Evolutionary conservation across 2,888 invertebrate species (phyloP).

Genomic region (Pollenia griseotomentosa): DNA sequence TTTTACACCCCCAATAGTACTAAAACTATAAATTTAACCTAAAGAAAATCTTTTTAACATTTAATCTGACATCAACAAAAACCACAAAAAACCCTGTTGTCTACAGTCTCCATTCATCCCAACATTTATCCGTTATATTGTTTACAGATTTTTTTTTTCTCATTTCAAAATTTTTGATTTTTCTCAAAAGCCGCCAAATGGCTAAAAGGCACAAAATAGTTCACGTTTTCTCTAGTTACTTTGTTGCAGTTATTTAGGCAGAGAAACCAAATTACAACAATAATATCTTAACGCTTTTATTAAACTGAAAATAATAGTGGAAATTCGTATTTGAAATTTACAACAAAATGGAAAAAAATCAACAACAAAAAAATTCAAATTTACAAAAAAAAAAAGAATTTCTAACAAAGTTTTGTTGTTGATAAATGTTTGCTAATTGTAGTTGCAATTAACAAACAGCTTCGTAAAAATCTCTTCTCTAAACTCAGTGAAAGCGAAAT

Average conservation of each 20-base stretch:
- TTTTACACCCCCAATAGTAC: no score
- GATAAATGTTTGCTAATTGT: not conserved
- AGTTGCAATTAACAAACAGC: not conserved
- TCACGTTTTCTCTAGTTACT: conserved; percentile 65
- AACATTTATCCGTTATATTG: conserved; percentile 50
- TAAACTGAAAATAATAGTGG: conserved; percentile 40
- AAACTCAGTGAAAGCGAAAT: no score
- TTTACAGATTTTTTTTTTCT: not conserved
- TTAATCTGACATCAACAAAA: conserved; percentile 65
- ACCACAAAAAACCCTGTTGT: conserved; percentile 17
- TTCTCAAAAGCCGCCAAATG: conserved; percentile 60
- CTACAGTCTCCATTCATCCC: conserved; percentile 29
- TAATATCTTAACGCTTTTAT: conserved; percentile 41
- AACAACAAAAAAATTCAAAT: conserved; percentile 46
- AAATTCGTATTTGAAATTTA: conserved; percentile 20
- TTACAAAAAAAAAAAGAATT: conserved; percentile 37
- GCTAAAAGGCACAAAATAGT: conserved; percentile 60
- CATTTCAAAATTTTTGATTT: conserved; percentile 23
- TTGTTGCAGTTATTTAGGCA: conserved; percentile 18
- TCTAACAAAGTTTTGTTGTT: not conserved
- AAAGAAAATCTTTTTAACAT: conserved; percentile 59
- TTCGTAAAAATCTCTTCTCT: no score
- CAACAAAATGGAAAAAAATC: conserved; percentile 25
- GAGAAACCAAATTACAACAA: not conserved
- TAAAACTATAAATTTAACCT: conserved; percentile 35